Base-by-base conservation (phyloP, 2,113 vertebrate genomes). In the Marcusenius ussheri region DNA sequence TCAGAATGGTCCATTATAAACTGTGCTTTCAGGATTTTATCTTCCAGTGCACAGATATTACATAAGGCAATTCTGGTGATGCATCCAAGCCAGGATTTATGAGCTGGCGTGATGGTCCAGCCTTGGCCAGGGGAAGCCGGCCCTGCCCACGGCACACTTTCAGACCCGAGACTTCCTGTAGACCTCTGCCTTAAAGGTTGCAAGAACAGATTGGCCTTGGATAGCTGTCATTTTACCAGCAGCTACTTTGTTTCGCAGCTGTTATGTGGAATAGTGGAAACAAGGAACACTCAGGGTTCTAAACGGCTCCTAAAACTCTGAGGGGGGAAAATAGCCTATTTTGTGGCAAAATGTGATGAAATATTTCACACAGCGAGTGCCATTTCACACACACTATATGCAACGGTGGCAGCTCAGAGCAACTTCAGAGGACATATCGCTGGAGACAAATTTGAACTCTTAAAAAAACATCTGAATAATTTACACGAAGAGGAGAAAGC, bases 1-100 rank as follows among this genome's bases (percentile, higher is more conserved):
- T 90, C 89, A 70, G 45, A 47, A 56, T 10, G 51, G 74, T 58
- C 31, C 84, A 89, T 87, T 87, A 49, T 89, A 87, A 84, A 83
- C 70, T 80, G 90, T 89, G n/a, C 89, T 91, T 91, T 91, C 74
- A 87, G 89, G 49, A 89, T 62, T 88, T 91, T 83, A 90, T 89
- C 70, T 88, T 83, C 53, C 88, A 51, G 50, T 7, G 19, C 50
- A 74, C 77, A 85, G 50, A 89, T 88, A 90, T 92, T 91, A 92
- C 91, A 90, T 91, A 89, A 90, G 87, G 88, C 91, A 91, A 92
- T 91, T 83, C 84, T 88, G 89, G 89, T 90, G 91, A 92, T 90
- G 88, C 88, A 87, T 87, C 89, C 53, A 27, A 35, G 77, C 66
- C 85, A 89, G 88, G 84, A 90, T 90, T 92, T 77, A 91, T 88